Percentiles rank a stretch among this genome's conserved stretches.
These are phyloP conservation scores for Nomada fabriciana DNA, from an alignment of 2,888 invertebrate genomes.

Conservation along the genomic window DNA sequence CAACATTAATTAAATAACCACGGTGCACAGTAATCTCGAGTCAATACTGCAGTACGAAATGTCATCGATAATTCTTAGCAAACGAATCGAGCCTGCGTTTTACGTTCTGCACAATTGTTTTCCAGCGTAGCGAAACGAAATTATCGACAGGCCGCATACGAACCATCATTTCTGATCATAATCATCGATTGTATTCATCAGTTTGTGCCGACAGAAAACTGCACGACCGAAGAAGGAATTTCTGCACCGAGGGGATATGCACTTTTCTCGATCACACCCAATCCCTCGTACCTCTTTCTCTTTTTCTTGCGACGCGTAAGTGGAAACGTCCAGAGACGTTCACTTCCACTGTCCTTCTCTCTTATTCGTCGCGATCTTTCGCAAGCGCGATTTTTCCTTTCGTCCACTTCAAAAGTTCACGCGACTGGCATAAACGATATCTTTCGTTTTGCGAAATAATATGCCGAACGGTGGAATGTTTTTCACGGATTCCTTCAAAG, in stretches of 20 bases:
- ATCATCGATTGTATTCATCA: constrained; percentile 47
- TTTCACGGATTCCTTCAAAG: constrained; percentile 9
- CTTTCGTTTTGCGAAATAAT: constrained; percentile 67
- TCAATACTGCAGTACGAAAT: constrained; percentile 24
- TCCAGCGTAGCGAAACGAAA: constrained; percentile 33
- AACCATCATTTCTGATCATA: constrained; percentile 52
- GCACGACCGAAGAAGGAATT: constrained; percentile 57
- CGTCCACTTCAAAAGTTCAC: constrained; percentile 64
- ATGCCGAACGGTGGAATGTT: constrained; percentile 41
- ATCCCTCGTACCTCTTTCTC: constrained; percentile 24
- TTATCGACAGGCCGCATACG: constrained; percentile 41
- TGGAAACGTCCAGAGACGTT: constrained; percentile 55
- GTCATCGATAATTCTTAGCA: constrained; percentile 34
- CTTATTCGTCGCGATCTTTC: constrained; percentile 64
- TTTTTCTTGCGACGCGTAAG: background rate
- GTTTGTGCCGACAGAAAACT: constrained; percentile 33
- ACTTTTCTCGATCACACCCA: constrained; percentile 61
- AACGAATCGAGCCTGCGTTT: constrained; percentile 2
- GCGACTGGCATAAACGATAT: constrained; percentile 31
- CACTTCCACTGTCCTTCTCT: constrained; percentile 61
- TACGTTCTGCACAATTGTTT: constrained; percentile 38
- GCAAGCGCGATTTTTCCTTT: constrained; percentile 55
- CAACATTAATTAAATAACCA: constrained; percentile 22
- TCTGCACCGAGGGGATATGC: constrained; percentile 55
- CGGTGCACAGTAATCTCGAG: constrained; percentile 20